Conservation (phyloP, 1,140 invertebrate species). For the Solenopsis fugax region DNA sequence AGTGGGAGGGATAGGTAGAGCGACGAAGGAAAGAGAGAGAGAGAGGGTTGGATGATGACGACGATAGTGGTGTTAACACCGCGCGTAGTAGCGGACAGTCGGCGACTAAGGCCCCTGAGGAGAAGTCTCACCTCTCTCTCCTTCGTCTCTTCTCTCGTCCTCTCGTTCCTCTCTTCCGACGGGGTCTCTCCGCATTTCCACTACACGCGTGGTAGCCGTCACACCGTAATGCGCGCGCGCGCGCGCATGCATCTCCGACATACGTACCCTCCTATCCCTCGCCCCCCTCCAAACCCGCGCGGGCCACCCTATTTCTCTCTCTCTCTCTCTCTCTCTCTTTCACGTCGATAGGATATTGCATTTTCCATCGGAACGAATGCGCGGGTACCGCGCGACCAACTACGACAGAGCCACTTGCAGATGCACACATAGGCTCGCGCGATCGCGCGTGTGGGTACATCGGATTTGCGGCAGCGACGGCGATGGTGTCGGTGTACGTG, state of each 20-base stretch:
- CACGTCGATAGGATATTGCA: constrained; percentile 4
- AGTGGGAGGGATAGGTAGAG: constrained; percentile 28
- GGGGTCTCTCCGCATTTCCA: constrained; percentile 70
- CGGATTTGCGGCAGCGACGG: constrained; percentile 57
- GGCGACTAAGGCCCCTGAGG: constrained; percentile 81
- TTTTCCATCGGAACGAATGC: constrained; percentile 50
- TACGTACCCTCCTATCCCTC: constrained; percentile 49
- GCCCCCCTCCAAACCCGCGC: constrained; percentile 22
- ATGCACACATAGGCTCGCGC: constrained; percentile 60
- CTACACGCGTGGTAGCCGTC: constrained; percentile 72
- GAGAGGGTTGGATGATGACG: constrained; percentile 48
- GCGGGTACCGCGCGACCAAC: constrained; percentile 62
- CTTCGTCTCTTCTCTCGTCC: constrained; percentile 73
- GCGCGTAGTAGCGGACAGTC: constrained; percentile 82
- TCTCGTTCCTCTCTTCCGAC: constrained; percentile 69
- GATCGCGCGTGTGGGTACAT: constrained; percentile 49
- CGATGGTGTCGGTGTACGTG: constrained; percentile 51
- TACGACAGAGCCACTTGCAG: constrained; percentile 72
- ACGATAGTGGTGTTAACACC: constrained; percentile 76
- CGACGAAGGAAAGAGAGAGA: constrained; percentile 22
- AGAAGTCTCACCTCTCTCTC: constrained; percentile 81
- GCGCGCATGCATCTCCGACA: constrained; percentile 69
- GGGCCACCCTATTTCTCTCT: constrained; percentile 38
- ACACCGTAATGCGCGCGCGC: constrained; percentile 64
- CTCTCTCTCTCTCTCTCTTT: constrained; percentile 25